These are phyloP conservation scores for Oryctolagus cuniculus DNA, from an alignment of 2,113 vertebrate genomes.

Conservation along the genomic window DNA sequence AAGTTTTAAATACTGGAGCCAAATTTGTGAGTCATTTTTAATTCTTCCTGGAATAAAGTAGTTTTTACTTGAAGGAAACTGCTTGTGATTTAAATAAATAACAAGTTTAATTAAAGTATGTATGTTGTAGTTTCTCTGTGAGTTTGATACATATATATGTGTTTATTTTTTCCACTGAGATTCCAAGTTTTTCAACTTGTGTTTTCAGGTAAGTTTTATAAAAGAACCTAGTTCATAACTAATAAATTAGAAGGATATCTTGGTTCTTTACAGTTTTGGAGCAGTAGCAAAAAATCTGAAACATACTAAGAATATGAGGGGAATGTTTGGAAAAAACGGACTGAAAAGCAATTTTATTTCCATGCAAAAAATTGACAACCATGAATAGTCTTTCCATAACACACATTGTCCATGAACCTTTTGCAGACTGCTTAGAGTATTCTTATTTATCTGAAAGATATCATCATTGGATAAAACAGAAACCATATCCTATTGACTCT, in stretches of 20 bases:
- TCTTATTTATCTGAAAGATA: slow-evolving; percentile 31
- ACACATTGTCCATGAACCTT: too few relatives aligned
- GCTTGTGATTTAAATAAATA: neutral
- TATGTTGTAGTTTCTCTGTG: neutral
- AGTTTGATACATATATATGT: neutral
- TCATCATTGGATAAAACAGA: neutral
- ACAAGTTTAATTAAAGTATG: neutral
- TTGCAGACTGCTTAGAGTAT: too few relatives aligned
- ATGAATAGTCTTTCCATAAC: too few relatives aligned
- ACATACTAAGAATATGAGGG: neutral
- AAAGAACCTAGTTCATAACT: neutral
- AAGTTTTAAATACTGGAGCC: neutral
- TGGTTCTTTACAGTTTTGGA: neutral
- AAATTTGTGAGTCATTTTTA: neutral
- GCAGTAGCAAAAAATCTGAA: neutral
- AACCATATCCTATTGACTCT: neutral
- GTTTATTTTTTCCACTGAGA: neutral
- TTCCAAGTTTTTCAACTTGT: neutral
- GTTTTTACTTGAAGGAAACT: neutral
- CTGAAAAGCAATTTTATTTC: too few relatives aligned
- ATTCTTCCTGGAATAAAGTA: neutral
- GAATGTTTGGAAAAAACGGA: too few relatives aligned
- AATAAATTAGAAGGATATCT: neutral
- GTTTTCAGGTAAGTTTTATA: neutral
- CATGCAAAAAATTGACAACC: too few relatives aligned